Base-by-base conservation (phyloP, 2,888 invertebrate genomes). In the Ceramica pisi region DNA sequence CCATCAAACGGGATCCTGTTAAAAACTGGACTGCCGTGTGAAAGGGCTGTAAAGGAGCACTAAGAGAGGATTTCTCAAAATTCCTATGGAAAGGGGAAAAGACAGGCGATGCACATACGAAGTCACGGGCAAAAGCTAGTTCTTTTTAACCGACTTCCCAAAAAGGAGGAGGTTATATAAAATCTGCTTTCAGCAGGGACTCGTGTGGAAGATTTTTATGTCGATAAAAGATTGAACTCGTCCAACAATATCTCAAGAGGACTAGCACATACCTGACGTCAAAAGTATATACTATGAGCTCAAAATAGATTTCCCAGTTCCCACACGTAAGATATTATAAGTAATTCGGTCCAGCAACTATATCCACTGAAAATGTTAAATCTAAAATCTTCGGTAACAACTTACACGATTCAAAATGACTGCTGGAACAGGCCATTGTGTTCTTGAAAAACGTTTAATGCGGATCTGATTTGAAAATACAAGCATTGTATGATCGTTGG, bases 391-490 rank as follows among this genome's bases (percentile, higher is more conserved):
- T 23, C 16, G 46, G 12, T 41, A 12, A 23, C 16, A 50, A 41
- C 7, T 5, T 31, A 41, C 14, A 31, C 19, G 6, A 63, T 75
- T 60, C 10, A n/a, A 70, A 61, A 48, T 38, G 31, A 26, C n/a
- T 26, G 9, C 21, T 50, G 35, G 7, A 67, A 44, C 53, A 12
- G 31, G 14, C 48, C 23, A 71, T 61, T 72, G 55, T 64, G 31
- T 51, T 67, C 35, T 46, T 60, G 21, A 55, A 64, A 64, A 57
- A 53, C 51, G 41, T 74, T 56, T 66, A 35, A 35, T 57, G 55
- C 26, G 46, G 46, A 48, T 57, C 67, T 68, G 65, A 67, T 67
- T 75, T 57, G 55, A 51, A 46, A 68, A 75, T 66, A 60, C 65
- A 55, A 26, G 65, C 67, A 63, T 68, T 76, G 62, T 71, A 21